These are phyloP conservation scores for Chlorops oryzae DNA, from an alignment of 1,140 invertebrate species.

Conservation along the genomic window DNA sequence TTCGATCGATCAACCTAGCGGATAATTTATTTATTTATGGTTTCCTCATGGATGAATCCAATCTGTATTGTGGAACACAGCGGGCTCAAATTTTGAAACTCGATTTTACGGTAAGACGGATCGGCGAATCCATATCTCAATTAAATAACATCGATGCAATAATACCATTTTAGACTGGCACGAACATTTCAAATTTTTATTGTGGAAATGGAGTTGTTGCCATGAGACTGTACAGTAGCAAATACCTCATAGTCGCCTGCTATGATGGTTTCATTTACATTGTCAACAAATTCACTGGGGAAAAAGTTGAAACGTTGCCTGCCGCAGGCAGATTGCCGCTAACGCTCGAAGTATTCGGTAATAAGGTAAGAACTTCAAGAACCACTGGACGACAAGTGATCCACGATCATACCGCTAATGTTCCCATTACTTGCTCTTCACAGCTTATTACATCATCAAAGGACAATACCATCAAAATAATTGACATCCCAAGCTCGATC, in stretches of 20 bases:
- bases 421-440: slow-evolving; percentile 6
- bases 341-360: slow-evolving; percentile 56
- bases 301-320: slow-evolving; percentile 51
- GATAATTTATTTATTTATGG: slow-evolving; percentile 60
- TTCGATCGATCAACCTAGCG: slow-evolving; percentile 57
- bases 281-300: slow-evolving; percentile 51
- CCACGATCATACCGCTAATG: no score
- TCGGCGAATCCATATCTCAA: no score
- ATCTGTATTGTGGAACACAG: slow-evolving; percentile 64
- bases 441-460: slow-evolving; percentile 40
- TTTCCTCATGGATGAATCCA: slow-evolving; percentile 56
- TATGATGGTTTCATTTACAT: slow-evolving; percentile 67
- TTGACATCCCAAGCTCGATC: slow-evolving; percentile 34
- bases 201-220: slow-evolving; percentile 63
- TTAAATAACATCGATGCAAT: no score
- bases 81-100: slow-evolving; percentile 60
- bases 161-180: slow-evolving; percentile 50
- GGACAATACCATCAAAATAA: slow-evolving; percentile 33
- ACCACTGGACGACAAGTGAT: no score
- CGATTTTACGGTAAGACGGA: slow-evolving; percentile 58
- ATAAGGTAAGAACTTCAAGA: slow-evolving; percentile 55
- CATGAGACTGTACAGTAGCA: slow-evolving; percentile 53
- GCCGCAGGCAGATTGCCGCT: slow-evolving; percentile 62
- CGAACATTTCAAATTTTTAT: slow-evolving; percentile 51
- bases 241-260: slow-evolving; percentile 59